Base-by-base conservation (phyloP, 2,113 vertebrate genomes). In the Lanius collurio region DNA sequence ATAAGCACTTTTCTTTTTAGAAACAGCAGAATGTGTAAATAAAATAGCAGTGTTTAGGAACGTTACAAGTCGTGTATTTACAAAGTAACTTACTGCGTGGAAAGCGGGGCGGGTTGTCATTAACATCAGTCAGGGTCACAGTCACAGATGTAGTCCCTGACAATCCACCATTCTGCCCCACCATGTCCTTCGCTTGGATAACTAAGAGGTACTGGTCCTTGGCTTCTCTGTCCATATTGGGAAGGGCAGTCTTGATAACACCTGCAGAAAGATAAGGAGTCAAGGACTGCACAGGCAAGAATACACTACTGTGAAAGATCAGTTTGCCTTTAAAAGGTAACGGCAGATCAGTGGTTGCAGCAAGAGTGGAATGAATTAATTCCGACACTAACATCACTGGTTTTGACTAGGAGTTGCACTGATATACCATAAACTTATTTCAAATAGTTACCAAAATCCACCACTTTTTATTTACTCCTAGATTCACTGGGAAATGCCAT, bases 121-220 rank as follows among this genome's bases (percentile, higher is more conserved):
- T 99, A 87, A 99, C 99, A 59, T 99, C 99, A 6, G 98, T 99
- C 39, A 99, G 98, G 12, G 98, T 99, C 92, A 99, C 98, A 3
- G 99, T 99, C 80, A 99, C 99, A 3, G 99, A 99, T 1, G 99
- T 99, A 30, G 99, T 99, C 60, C 99, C 99, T 13, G 99, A 99
- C 42, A 99, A 98, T 59, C 99, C 99, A 9, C 99, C 99, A 93
- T 99, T 99, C 98, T 99, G 99, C 49, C 99, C 99, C 84, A 99
- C 99, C 99, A 99, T 99, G 97, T 99, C 99, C 96, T 99, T 99
- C 95, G 99, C 99, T 97, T 99, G 99, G 97, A 99, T 99, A 95
- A 99, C 98, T 35, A 99, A 97, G 30, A 99, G 97, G 52, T 99
- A 99, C 96, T 99, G 99, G 97, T 99, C 99, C 97, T 99, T 98